These are phyloP conservation scores for Leptopilina myrica DNA, from an alignment of 2,888 invertebrate species.

Conservation along the genomic window DNA sequence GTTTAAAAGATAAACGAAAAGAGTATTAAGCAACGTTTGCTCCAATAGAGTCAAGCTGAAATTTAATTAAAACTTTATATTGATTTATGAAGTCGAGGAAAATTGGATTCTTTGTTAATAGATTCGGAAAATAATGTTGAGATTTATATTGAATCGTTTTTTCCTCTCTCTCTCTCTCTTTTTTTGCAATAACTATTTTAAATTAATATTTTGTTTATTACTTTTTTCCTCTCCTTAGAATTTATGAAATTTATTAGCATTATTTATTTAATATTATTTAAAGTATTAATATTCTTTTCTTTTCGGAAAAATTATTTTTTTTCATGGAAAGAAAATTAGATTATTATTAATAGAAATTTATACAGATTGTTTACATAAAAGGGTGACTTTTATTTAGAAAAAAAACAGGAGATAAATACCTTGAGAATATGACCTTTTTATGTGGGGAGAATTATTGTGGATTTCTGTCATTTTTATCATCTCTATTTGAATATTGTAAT, in stretches of 20 bases:
- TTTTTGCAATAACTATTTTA: not conserved
- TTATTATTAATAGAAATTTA: not conserved
- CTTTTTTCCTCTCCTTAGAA: too few species aligned
- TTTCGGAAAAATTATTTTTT: too few species aligned
- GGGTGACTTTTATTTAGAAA: too few species aligned
- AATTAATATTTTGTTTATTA: too few species aligned
- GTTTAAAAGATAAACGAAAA: constrained; percentile 6
- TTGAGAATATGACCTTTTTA: constrained; percentile 1
- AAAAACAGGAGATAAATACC: not conserved
- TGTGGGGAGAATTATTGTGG: not conserved
- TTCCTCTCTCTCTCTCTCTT: not conserved
- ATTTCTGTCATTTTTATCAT: not conserved
- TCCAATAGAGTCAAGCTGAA: constrained; percentile 23
- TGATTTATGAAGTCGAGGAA: constrained; percentile 37
- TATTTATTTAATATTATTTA: too few species aligned
- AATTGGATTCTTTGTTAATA: constrained; percentile 34
- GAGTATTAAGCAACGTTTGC: not conserved
- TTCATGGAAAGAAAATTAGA: too few species aligned
- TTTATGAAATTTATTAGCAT: too few species aligned
- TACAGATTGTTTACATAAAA: too few species aligned
- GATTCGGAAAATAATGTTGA: constrained; percentile 9
- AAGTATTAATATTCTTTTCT: too few species aligned
- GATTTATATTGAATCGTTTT: not conserved
- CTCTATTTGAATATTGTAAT: not conserved
- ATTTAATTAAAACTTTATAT: constrained; percentile 42